Evolutionary conservation across 2,888 invertebrate genomes (phyloP), one percentile per base, ranked within the genome.

Genomic region (Leptopilina drosophilae): DNA sequence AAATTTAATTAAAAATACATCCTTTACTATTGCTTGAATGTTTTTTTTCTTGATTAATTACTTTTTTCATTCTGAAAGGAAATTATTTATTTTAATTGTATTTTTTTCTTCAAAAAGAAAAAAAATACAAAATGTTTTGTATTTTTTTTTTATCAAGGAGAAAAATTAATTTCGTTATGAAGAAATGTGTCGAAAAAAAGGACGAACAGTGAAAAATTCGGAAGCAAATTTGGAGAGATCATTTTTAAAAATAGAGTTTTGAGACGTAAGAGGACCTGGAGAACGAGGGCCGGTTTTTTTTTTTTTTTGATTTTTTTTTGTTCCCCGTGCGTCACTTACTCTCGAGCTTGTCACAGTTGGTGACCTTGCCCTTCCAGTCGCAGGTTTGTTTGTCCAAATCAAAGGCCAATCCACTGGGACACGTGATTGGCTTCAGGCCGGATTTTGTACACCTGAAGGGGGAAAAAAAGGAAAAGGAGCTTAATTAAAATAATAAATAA

Each of bases 341-440:
- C 96, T 98, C 97, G 93, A 97, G 95, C 94, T 96, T 96, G 95
- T 97, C 96, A 96, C 98, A 98, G 96, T 96, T 98, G 94, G 94
- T 95, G 94, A 98, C 98, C 95, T 98, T 97, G 94, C 97, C 97
- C 95, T 97, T 98, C 98, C 98, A 98, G 95, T 98, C 97, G 94
- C 98, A 98, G 93, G 98, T 98, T 95, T 98, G 98, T 95, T 97
- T 98, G 94, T 97, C 96, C 94, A 98, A 95, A 95, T 98, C 98
- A 95, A 98, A 98, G 94, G 97, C 96, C 95, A 98, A 95, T 94
- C 98, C 98, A 93, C 97, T 97, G 93, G 98, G 98, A 94, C 98
- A 98, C 94, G 97, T 97, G 94, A 98, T 97, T 95, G 97, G 96
- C 96, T 97, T 97, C 94, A 97, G 96, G 95, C 97, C 97, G 94